Evolutionary conservation across 2,888 invertebrate species (phyloP).

Genomic region (Apoderus coryli): DNA sequence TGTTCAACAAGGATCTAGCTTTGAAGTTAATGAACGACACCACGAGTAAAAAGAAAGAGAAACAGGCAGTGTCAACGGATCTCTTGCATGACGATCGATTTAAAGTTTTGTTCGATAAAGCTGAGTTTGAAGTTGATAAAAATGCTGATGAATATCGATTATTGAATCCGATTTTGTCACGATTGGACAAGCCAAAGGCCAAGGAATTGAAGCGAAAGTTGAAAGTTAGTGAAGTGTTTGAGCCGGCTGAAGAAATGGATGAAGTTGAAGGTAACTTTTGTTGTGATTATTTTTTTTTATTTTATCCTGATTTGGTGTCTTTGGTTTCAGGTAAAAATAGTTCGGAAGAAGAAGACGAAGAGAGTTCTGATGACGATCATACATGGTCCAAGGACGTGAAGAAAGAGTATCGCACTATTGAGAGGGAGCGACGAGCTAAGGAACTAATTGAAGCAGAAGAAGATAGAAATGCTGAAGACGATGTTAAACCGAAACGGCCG

Average conservation of each 20-base stretch:
- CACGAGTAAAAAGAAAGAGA: conserved; percentile 36
- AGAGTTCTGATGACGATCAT: conserved; percentile 68
- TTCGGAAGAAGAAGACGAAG: conserved; percentile 30
- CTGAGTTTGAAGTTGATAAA: conserved; percentile 83
- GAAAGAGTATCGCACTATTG: conserved; percentile 53
- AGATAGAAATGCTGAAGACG: conserved; percentile 24
- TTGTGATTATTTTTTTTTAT: too few species aligned
- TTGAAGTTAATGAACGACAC: conserved; percentile 64
- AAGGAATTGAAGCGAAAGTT: conserved; percentile 44
- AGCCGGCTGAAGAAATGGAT: conserved; percentile 29
- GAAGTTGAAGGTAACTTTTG: too few species aligned
- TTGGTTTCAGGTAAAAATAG: conserved; percentile 31
- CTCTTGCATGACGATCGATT: conserved; percentile 81
- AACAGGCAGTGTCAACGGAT: conserved; percentile 40
- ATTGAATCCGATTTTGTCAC: conserved; percentile 76
- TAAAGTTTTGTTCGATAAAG: conserved; percentile 78
- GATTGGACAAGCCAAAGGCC: conserved; percentile 55
- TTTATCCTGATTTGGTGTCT: too few species aligned
- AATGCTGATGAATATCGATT: conserved; percentile 76
- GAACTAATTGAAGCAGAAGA: conserved; percentile 28
- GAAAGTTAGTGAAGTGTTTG: conserved; percentile 35
- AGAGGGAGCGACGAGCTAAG: conserved; percentile 36
- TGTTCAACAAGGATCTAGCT: conserved; percentile 81
- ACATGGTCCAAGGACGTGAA: conserved; percentile 69
- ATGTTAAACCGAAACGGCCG: conserved; percentile 31